Percentiles rank a stretch among this genome's conserved stretches.
Conservation (phyloP, 2,888 invertebrate species). For the Idaea straminata region DNA sequence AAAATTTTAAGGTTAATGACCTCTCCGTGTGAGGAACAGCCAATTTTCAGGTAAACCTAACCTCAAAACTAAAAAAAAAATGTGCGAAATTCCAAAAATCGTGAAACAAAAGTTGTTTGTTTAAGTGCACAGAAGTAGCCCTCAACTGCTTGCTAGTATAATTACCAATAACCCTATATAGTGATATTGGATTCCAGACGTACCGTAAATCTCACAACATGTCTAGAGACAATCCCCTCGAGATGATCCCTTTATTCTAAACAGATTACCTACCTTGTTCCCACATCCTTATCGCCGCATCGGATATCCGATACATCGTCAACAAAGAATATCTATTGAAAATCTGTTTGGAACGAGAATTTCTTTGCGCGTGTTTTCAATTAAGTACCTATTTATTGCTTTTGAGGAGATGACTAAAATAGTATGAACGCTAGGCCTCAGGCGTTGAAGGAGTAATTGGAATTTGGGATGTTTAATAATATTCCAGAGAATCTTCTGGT, state of each 20-base stretch:
- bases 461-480: not conserved
- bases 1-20: too few species aligned
- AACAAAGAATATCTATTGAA: not conserved
- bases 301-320: not conserved
- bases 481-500: not conserved
- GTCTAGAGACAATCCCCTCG: conserved; percentile 18
- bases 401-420: not conserved
- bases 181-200: conserved; percentile 11
- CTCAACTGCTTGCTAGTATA: too few species aligned
- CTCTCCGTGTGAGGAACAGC: too few species aligned
- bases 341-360: not conserved
- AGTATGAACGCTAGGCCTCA: too few species aligned
- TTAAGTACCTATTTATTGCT: not conserved
- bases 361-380: not conserved
- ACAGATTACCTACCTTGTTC: conserved; percentile 19
- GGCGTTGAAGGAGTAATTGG: too few species aligned
- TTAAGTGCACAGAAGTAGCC: too few species aligned
- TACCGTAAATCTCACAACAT: conserved; percentile 15
- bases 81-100: too few species aligned
- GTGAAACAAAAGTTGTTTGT: too few species aligned
- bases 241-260: conserved; percentile 21
- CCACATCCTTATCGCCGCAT: not conserved
- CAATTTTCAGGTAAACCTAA: too few species aligned
- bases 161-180: too few species aligned
- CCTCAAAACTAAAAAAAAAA: too few species aligned